Base-by-base conservation (phyloP, 2,888 invertebrate genomes). In the Euplexia lucipara region DNA sequence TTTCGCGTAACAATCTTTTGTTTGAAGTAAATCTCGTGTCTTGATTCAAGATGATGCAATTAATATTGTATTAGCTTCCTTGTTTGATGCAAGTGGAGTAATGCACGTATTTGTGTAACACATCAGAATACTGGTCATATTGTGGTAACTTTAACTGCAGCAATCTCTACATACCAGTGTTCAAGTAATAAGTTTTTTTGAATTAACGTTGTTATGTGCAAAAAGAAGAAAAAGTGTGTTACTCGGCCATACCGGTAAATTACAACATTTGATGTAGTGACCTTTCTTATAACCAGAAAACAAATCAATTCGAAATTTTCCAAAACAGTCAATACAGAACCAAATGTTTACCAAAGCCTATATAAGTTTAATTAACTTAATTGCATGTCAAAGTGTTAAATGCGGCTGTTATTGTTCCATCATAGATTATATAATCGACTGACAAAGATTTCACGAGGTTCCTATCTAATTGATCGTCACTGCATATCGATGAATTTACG, bases 401-500 rank as follows among this genome's bases (percentile, higher is more conserved):
- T 22, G 32, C n/a, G 34, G 18, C 41, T 62, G 56, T 74, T 81
- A 78, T 86, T 85, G 70, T 82, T 78, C 79, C 83, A 88, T 86
- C 84, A 84, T 79, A 79, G 57, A 64, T 90, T 91, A 87, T 83
- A 86, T 88, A 90, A 91, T 58, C 39, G 57, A 71, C 65, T 75
- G 80, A 82, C 80, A 82, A 83, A 85, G 83, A 83, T 83, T 85
- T 84, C 83, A 81, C 83, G 81, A 84, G 78, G 84, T 83, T 78
- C 79, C 79, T 83, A 84, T 85, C 86, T 86, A 87, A 81, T 87
- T 87, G 89, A 85, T 89, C 86, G 86, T 88, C 85, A 84, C 88
- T 85, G 90, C 89, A 90, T 90, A 88, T 90, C 90, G 89, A 90
- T 90, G 87, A 84, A 82, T 86, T 91, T 91, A 86, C 87, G 90